Percentiles rank a stretch among this genome's conserved stretches.
phyloP scores from a whole-genome alignment of 37 sponge, comb jelly and placozoan species.

The Agelas oroides region DNA sequence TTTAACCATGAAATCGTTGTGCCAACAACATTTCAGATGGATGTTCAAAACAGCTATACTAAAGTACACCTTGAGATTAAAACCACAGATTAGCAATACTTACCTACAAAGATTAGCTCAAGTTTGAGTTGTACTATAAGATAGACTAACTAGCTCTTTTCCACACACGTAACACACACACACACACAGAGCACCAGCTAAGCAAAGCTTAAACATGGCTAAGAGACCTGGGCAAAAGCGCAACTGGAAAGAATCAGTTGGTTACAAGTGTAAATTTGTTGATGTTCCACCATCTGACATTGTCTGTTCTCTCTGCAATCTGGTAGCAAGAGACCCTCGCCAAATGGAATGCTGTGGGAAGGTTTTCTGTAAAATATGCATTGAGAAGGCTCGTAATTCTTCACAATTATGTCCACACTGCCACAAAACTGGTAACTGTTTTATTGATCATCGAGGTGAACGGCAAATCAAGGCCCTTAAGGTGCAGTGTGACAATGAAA shows the following conservation, averaged over 20 bases:
- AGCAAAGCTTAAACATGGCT: too few relatives aligned
- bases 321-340: constrained; percentile 15
- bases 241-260: neutral
- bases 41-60: too few relatives aligned
- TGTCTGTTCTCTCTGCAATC: constrained; percentile 22
- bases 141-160: too few relatives aligned
- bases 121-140: too few relatives aligned
- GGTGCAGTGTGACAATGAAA: constrained; percentile 2
- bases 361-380: constrained; percentile 27
- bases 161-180: too few relatives aligned
- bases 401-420: constrained; percentile 22
- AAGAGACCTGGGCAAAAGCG: too few relatives aligned
- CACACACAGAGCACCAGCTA: too few relatives aligned
- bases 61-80: too few relatives aligned
- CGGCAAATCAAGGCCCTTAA: constrained; percentile 22
- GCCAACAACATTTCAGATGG: too few relatives aligned
- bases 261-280: constrained; percentile 24
- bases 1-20: too few relatives aligned
- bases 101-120: too few relatives aligned
- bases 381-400: neutral
- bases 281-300: constrained; percentile 26
- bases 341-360: constrained; percentile 39
- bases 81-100: too few relatives aligned
- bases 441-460: constrained; percentile 15
- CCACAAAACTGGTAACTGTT: neutral